Base-by-base conservation (phyloP, 2,888 invertebrate species). In the Adelphocoris suturalis region DNA sequence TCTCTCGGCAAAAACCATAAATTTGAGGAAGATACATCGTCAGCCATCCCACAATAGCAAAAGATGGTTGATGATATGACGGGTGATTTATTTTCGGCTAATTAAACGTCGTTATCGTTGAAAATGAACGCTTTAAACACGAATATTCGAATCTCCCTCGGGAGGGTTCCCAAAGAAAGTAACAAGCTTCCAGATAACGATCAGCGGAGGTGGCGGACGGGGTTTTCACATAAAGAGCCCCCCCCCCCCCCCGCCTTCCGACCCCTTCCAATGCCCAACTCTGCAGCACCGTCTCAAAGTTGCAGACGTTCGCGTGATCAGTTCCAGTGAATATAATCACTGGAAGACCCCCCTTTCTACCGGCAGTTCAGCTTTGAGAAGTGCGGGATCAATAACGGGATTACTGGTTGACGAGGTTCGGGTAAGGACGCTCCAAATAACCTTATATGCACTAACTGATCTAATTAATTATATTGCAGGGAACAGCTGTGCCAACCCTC, bases 281-380 rank as follows among this genome's bases (percentile, higher is more conserved):
- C 68, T 68, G 68, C 68, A 68, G 68, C 78, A 46, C 14, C 78
- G 47, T 78, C 78, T 78, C 46, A 78, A 82, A 82, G 82, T 55
- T 57, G 57, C 27, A 11, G 85, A 37, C 57, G 28, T 85, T 85
- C 85, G 85, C 85, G 85, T 85, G 85, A 85, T 85, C 85, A 27
- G 85, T 85, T 85, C 85, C 85, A 52, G 85, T 61, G 85, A 85
- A 61, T 85, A 37, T 85, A 85, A 85, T 85, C 85, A 28, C 52
- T 82, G 82, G 28, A 80, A 80, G 37, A n/a, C 52, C 52, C 52
- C 52, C 46, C 47, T 46, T 48, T 52, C 19, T 11, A 0, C 12
- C 5, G 19, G 19, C 4, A 68, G 23, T 68, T 23, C 11, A 68
- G 27, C 68, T 19, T 68, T 23, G 5, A 23, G 23, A 68, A 27